These are phyloP conservation scores for Helicoverpa zea DNA, from an alignment of 1,140 invertebrate genomes.

Conservation along the genomic window DNA sequence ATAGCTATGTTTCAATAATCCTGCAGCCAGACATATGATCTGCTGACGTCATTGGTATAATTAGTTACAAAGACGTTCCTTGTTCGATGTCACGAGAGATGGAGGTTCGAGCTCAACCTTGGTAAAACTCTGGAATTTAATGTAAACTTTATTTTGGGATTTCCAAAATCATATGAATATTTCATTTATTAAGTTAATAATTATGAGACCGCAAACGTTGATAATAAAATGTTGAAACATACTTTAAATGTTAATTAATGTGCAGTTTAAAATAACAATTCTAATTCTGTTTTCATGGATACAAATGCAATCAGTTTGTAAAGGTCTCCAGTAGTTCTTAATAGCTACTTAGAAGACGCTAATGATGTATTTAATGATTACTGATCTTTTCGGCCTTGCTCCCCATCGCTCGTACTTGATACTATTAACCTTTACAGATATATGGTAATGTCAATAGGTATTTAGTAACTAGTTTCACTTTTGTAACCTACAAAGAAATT, in stretches of 20 bases:
- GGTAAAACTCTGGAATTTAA: background rate
- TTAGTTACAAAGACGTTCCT: constrained; percentile 45
- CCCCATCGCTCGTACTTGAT: constrained; percentile 19
- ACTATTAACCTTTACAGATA: constrained; percentile 17
- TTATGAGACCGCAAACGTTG: background rate
- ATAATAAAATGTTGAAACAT: background rate
- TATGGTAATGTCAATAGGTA: constrained; percentile 29
- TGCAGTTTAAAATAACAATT: too few relatives aligned
- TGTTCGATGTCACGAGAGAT: constrained; percentile 30
- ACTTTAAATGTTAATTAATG: too few relatives aligned
- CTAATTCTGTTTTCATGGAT: background rate
- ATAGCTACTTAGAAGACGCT: constrained; percentile 13
- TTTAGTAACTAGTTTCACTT: constrained; percentile 2
- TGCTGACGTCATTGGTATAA: constrained; percentile 41
- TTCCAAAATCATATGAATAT: constrained; percentile 1
- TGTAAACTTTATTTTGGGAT: background rate
- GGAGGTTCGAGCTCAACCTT: background rate
- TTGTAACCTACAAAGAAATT: background rate
- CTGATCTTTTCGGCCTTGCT: constrained; percentile 35
- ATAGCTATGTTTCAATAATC: constrained; percentile 40
- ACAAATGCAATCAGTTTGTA: background rate
- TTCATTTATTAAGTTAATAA: background rate
- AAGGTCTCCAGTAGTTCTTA: background rate
- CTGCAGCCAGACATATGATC: constrained; percentile 44
- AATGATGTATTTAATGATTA: constrained; percentile 39